A percentile compares a stretch with the other conserved stretches of the same genome.
These are phyloP conservation scores for Hucho hucho DNA, from an alignment of 2,113 vertebrate genomes.

Conservation along the genomic window DNA sequence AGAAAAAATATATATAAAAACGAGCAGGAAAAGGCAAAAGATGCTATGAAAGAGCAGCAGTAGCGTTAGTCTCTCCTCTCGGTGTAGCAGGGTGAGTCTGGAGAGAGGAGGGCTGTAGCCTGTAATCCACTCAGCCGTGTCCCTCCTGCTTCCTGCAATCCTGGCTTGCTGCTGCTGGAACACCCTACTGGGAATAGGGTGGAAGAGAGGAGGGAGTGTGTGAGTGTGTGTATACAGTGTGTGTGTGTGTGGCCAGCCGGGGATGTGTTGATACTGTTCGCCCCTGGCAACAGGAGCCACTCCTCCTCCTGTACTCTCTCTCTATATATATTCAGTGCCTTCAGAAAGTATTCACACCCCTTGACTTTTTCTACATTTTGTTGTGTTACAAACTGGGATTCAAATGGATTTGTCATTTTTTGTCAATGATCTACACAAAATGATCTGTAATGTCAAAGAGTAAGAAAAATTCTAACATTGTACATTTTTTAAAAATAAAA, in stretches of 20 bases:
- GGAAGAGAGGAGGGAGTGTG: background rate
- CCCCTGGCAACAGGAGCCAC: conserved; percentile 73
- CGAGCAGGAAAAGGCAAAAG: background rate
- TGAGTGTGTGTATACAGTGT: conserved; percentile 13
- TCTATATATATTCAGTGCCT: conserved; percentile 4
- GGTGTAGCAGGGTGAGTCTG: conserved; percentile 11
- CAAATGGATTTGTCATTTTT: too few relatives aligned
- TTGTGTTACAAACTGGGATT: too few relatives aligned
- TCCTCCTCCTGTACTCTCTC: conserved; percentile 47
- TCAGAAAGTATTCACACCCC: background rate
- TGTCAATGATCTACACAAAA: too few relatives aligned
- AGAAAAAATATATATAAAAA: background rate
- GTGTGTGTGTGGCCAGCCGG: conserved; percentile 5
- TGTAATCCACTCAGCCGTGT: conserved; percentile 29
- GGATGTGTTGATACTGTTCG: conserved; percentile 63
- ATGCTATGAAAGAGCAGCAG: conserved; percentile 19
- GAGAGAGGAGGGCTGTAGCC: background rate
- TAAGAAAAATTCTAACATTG: too few relatives aligned
- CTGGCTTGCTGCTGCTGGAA: conserved; percentile 5
- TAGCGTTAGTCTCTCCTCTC: conserved; percentile 6
- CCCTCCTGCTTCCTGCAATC: conserved; percentile 10
- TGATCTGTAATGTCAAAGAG: too few relatives aligned
- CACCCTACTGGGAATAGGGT: background rate
- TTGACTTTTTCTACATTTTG: too few relatives aligned
- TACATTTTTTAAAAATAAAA: too few relatives aligned